Conservation (phyloP, 1,140 invertebrate genomes). For the Heliconius himera region DNA sequence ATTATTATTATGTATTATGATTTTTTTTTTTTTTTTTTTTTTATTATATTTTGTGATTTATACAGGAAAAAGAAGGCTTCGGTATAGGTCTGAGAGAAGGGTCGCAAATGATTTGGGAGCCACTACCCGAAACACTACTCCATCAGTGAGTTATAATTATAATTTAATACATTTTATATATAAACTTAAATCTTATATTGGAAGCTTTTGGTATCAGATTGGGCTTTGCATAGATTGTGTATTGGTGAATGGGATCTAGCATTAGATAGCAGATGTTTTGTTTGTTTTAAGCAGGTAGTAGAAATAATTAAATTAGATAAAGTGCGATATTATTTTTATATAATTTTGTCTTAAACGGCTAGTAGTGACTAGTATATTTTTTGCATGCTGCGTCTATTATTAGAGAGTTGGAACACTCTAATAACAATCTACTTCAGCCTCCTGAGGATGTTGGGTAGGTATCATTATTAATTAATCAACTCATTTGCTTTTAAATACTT, state of each 20-base stretch:
- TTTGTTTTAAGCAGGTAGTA: neutral
- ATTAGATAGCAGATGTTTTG: conserved; percentile 16
- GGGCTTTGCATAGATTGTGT: conserved; percentile 16
- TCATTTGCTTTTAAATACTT: neutral
- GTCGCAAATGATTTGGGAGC: conserved; percentile 88
- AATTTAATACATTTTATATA: conserved; percentile 3
- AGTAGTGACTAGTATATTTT: conserved; percentile 54
- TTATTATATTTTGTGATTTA: conserved; percentile 39
- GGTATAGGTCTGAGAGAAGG: conserved; percentile 85
- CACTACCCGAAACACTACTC: conserved; percentile 80
- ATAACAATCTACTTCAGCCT: conserved; percentile 61
- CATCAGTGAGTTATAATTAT: conserved; percentile 80
- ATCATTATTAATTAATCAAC: conserved; percentile 22
- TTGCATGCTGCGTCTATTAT: conserved; percentile 71
- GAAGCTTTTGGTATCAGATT: conserved; percentile 22
- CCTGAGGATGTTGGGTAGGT: conserved; percentile 74
- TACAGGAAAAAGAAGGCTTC: conserved; percentile 87
- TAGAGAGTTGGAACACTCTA: conserved; percentile 60
- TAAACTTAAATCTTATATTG: conserved; percentile 2
- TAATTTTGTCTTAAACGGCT: conserved; percentile 28
- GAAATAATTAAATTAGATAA: neutral
- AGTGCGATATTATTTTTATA: neutral
- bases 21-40: too few relatives aligned
- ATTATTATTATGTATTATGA: too few relatives aligned
- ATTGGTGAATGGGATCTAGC: conserved; percentile 23